These are phyloP conservation scores for Ecliptopera silaceata DNA, from an alignment of 2,888 invertebrate species.

Conservation along the genomic window DNA sequence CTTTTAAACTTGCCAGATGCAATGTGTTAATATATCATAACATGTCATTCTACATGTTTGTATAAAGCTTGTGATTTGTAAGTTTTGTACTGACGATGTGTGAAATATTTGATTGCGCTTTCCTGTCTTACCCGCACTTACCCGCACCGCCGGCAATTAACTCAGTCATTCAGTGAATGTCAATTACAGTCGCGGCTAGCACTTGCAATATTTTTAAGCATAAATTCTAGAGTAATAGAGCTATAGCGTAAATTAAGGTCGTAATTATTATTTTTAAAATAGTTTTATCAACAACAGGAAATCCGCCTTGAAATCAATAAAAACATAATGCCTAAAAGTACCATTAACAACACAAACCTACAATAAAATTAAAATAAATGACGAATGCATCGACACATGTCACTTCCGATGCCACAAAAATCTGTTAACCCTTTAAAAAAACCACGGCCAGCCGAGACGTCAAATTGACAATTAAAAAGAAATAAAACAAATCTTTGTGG, in stretches of 20 bases:
- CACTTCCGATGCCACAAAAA: constrained; percentile 75
- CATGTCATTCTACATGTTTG: too few species aligned
- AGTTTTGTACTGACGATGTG: background rate
- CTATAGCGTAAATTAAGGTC: too few species aligned
- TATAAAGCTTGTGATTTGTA: too few species aligned
- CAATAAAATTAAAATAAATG: constrained; percentile 75
- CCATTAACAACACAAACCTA: constrained; percentile 34
- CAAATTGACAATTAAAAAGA: constrained; percentile 78
- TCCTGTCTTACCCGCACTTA: background rate
- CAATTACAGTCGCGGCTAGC: constrained; percentile 1
- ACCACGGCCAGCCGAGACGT: constrained; percentile 40
- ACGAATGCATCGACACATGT: constrained; percentile 74
- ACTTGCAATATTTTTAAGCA: background rate
- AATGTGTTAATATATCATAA: too few species aligned
- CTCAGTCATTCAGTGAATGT: constrained; percentile 14
- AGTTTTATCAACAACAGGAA: constrained; percentile 30
- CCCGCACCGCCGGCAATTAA: constrained; percentile 11
- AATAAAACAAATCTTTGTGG: constrained; percentile 80
- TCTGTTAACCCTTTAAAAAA: constrained; percentile 69
- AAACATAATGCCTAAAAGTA: constrained; percentile 31
- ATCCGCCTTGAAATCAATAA: constrained; percentile 31
- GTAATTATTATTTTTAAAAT: constrained; percentile 19
- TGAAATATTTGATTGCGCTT: constrained; percentile 13
- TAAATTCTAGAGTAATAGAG: background rate
- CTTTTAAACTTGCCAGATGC: too few species aligned